Conservation (phyloP, 2,888 invertebrate species). For the Geotrupes spiniger region DNA sequence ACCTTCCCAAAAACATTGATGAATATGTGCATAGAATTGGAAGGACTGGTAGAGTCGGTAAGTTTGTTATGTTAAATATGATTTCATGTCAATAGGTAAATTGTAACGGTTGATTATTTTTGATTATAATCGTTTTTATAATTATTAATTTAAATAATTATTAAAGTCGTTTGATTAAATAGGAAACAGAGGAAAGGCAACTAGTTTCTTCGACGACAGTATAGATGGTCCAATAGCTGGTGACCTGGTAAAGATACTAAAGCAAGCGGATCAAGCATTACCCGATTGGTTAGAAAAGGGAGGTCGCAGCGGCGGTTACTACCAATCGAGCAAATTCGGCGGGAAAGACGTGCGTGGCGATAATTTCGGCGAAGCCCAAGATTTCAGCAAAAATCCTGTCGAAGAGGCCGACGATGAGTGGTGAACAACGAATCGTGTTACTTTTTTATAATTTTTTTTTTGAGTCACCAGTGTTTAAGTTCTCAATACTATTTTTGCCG, state of each 20-base stretch:
- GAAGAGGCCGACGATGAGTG: conserved; percentile 18
- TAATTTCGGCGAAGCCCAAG: conserved; percentile 5
- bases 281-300: conserved; percentile 70
- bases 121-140: background rate
- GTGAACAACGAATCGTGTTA: conserved; percentile 1
- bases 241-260: conserved; percentile 70
- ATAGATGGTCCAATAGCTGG: conserved; percentile 61
- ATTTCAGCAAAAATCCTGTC: conserved; percentile 4
- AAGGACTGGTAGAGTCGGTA: conserved; percentile 89
- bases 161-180: conserved; percentile 10
- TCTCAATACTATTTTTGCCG: too few relatives aligned
- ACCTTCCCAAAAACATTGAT: conserved; percentile 84
- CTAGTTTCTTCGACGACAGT: conserved; percentile 74
- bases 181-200: conserved; percentile 76
- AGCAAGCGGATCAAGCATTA: conserved; percentile 74
- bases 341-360: conserved; percentile 66
- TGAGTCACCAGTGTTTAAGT: too few relatives aligned
- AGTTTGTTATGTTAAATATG: conserved; percentile 23
- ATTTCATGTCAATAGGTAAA: background rate
- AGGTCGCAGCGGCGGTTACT: conserved; percentile 52
- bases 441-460: background rate
- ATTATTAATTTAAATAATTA: background rate
- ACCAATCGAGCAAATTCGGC: conserved; percentile 59
- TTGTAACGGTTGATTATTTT: background rate
- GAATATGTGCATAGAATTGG: conserved; percentile 96